Conservation (phyloP, 2,113 vertebrate genomes). For the Damaliscus lunatus region DNA sequence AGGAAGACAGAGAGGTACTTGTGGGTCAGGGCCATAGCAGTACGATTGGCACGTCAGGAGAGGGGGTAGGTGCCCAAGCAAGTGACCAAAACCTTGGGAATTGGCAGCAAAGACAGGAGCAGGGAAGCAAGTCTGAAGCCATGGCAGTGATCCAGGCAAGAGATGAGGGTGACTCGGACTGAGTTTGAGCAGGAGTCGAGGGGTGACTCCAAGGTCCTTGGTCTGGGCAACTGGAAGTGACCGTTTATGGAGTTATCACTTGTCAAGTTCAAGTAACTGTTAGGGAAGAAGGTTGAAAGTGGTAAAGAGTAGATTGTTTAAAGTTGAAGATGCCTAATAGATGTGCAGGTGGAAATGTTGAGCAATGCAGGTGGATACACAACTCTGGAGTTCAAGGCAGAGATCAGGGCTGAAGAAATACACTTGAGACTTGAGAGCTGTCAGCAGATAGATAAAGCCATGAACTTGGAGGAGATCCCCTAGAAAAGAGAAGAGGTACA, state of each 20-base stretch:
- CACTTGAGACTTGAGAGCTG: neutral
- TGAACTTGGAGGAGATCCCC: neutral
- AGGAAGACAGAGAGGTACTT: neutral
- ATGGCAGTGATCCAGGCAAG: neutral
- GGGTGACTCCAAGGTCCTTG: neutral
- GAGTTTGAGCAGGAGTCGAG: neutral
- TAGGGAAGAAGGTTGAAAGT: neutral
- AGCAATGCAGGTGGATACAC: neutral
- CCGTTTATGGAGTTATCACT: neutral
- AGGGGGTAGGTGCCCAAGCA: neutral
- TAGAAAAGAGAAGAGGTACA: neutral
- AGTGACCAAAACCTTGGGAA: neutral
- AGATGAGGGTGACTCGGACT: neutral
- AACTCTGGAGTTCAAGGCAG: neutral
- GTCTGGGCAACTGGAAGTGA: neutral
- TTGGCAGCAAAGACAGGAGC: neutral
- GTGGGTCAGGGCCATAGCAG: neutral
- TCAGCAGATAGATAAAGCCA: neutral
- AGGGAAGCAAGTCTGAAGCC: neutral
- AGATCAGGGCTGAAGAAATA: neutral
- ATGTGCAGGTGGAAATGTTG: neutral
- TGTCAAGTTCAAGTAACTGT: neutral
- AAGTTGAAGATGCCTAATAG: neutral
- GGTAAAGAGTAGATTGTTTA: neutral
- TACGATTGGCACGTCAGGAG: neutral